Conservation (phyloP, 2,113 vertebrate species). For the Struthidea cinerea region DNA sequence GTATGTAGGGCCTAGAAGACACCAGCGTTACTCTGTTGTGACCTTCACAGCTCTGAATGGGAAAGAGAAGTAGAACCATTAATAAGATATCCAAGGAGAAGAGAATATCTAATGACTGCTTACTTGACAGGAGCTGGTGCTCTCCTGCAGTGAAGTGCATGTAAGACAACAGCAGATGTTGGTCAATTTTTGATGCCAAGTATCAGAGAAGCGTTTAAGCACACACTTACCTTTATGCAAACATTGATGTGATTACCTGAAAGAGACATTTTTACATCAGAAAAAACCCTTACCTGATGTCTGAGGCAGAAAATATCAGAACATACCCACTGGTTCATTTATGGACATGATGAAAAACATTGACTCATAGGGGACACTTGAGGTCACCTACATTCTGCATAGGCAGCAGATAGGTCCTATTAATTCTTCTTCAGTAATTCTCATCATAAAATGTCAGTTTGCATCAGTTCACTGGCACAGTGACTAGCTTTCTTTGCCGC, state of each 20-base stretch:
- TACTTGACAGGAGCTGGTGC: not conserved
- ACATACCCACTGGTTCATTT: not conserved
- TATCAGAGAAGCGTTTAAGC: not conserved
- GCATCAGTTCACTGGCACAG: conserved; percentile 8
- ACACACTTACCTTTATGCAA: not conserved
- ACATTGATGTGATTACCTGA: not conserved
- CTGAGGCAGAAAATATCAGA: not conserved
- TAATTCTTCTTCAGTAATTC: conserved; percentile 18
- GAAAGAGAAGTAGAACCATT: not conserved
- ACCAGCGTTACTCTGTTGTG: not conserved
- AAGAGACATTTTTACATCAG: not conserved
- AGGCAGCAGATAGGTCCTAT: not conserved
- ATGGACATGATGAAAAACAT: not conserved
- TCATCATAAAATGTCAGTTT: conserved; percentile 20
- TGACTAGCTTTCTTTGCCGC: not conserved
- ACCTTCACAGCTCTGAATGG: not conserved
- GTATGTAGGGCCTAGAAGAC: not conserved
- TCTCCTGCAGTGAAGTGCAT: not conserved
- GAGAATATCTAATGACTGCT: not conserved
- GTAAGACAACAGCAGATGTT: not conserved
- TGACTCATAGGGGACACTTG: not conserved
- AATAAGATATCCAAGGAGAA: not conserved
- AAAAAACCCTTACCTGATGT: not conserved
- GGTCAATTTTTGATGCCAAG: not conserved
- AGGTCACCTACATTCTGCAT: not conserved